These are phyloP conservation scores for Siphlonurus alternatus DNA, from an alignment of 2,888 invertebrate genomes.

Conservation along the genomic window DNA sequence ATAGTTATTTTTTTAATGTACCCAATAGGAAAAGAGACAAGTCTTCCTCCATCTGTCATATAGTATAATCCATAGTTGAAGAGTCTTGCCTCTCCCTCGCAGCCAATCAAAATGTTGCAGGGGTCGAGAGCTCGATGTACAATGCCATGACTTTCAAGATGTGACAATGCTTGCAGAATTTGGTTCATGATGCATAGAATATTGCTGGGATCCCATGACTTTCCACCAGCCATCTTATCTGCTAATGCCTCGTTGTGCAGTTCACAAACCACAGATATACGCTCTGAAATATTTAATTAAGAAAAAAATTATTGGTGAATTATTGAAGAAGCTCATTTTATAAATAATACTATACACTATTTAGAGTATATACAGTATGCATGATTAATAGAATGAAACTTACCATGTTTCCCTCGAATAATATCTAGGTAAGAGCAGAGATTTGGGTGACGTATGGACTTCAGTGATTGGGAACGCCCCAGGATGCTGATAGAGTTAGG, in stretches of 20 bases:
- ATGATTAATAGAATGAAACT: conserved; percentile 14
- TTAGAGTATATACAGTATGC: conserved; percentile 1
- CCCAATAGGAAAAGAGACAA: conserved; percentile 70
- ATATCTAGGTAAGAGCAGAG: conserved; percentile 84
- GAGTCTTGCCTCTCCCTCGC: conserved; percentile 55
- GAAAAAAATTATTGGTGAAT: not conserved
- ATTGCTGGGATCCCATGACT: conserved; percentile 30
- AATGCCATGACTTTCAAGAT: conserved; percentile 53
- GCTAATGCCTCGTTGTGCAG: conserved; percentile 48
- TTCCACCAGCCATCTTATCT: conserved; percentile 18
- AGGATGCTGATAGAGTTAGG: conserved; percentile 92
- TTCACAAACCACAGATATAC: conserved; percentile 69
- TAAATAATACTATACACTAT: conserved; percentile 8
- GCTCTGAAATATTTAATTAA: conserved; percentile 36
- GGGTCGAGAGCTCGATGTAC: conserved; percentile 66
- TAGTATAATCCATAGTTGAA: conserved; percentile 88
- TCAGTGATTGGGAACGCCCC: conserved; percentile 70
- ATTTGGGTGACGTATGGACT: conserved; percentile 59
- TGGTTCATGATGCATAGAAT: conserved; percentile 52
- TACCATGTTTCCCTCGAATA: conserved; percentile 86
- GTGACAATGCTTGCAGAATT: conserved; percentile 50
- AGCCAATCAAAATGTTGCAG: conserved; percentile 65
- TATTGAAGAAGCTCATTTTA: not conserved
- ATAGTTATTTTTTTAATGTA: conserved; percentile 14
- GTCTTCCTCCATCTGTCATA: conserved; percentile 73